Percentiles rank a stretch among this genome's conserved stretches.
phyloP scores from a whole-genome alignment of 1,140 invertebrate genomes.

The Drosophila burlai region DNA sequence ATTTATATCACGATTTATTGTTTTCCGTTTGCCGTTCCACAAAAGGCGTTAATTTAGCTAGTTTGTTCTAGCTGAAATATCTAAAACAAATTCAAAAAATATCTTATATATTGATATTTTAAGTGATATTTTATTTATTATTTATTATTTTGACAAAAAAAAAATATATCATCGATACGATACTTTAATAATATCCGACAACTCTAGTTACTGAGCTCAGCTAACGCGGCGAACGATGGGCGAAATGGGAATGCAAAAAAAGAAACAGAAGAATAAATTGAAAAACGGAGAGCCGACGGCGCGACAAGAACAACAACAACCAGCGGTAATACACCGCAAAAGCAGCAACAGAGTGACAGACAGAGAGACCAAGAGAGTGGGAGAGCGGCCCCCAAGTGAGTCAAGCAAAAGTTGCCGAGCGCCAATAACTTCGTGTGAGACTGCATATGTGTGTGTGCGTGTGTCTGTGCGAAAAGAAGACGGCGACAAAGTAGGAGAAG shows the following conservation, averaged over 20 bases:
- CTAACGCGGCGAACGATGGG: conserved; percentile 26
- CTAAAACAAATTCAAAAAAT: no score
- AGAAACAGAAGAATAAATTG: conserved; percentile 14
- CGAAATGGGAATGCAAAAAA: conserved; percentile 38
- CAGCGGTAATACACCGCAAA: conserved; percentile 17
- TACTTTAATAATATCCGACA: no score
- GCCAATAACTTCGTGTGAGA: conserved; percentile 37
- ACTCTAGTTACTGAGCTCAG: no score
- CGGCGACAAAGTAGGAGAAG: conserved; percentile 27
- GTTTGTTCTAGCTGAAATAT: no score
- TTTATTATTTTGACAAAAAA: no score
- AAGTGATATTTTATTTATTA: no score
- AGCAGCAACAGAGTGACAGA: conserved; percentile 21
- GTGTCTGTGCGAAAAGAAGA: conserved; percentile 30
- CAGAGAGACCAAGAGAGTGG: conserved; percentile 18
- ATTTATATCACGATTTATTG: no score
- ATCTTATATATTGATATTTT: no score
- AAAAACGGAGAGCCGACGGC: conserved; percentile 20
- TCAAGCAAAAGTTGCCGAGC: conserved; percentile 24
- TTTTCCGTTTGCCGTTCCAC: no score
- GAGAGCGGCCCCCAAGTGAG: conserved; percentile 30
- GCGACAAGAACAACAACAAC: conserved; percentile 14
- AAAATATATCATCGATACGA: no score
- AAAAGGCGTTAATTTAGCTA: no score
- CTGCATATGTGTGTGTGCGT: conserved; percentile 5